A percentile compares a stretch with the other conserved stretches of the same genome.
phyloP scores from a whole-genome alignment of 2,888 invertebrate genomes.

The Neuroscelio doddi region DNA sequence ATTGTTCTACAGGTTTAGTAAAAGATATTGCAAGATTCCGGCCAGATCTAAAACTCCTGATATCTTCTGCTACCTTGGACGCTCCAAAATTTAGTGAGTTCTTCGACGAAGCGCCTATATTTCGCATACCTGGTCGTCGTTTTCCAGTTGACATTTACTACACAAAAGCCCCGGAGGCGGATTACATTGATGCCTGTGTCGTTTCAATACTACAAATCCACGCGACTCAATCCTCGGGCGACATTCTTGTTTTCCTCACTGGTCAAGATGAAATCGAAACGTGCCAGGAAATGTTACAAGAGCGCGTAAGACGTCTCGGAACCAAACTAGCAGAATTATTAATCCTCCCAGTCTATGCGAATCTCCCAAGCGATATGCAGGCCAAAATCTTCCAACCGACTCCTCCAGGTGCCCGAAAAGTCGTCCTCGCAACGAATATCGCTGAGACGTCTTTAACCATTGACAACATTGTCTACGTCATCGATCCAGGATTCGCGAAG shows the following conservation, averaged over 20 bases:
- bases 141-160: slow-evolving; percentile 99
- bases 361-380: slow-evolving; percentile 98
- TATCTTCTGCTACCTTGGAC: slow-evolving; percentile 98
- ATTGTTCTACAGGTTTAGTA: slow-evolving; percentile 79
- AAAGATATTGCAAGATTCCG: slow-evolving; percentile 96
- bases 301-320: slow-evolving; percentile 92
- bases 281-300: slow-evolving; percentile 90
- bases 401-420: slow-evolving; percentile 96
- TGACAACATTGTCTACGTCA: slow-evolving; percentile 98
- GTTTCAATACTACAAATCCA: slow-evolving; percentile 98
- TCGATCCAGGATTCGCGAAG: slow-evolving; percentile 99
- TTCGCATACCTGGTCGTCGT: slow-evolving; percentile 96
- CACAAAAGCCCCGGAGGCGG: slow-evolving; percentile 99
- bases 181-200: slow-evolving; percentile 98
- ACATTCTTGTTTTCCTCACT: slow-evolving; percentile 96
- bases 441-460: slow-evolving; percentile 99
- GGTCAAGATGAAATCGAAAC: slow-evolving; percentile 92
- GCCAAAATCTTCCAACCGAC: slow-evolving; percentile 99
- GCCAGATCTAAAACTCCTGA: slow-evolving; percentile 94
- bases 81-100: slow-evolving; percentile 98
- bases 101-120: slow-evolving; percentile 98
- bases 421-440: slow-evolving; percentile 98
- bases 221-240: slow-evolving; percentile 96
- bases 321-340: slow-evolving; percentile 94
- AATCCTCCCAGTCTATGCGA: slow-evolving; percentile 97